Conservation (phyloP, 2,113 vertebrate species). For the Myrmecobius fasciatus region DNA sequence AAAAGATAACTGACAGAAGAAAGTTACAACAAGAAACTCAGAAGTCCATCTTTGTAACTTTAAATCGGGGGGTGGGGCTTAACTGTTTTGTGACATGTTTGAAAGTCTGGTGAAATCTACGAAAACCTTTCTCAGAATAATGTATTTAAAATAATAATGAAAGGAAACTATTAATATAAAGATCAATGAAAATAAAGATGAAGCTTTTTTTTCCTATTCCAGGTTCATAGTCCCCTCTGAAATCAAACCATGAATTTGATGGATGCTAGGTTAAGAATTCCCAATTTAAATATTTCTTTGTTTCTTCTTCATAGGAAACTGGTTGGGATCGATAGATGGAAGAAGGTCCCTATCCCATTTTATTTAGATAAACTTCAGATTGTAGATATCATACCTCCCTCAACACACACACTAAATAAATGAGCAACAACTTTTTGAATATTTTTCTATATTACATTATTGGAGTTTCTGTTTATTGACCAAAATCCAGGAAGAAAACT, state of each 20-base stretch:
- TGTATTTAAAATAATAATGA: not conserved
- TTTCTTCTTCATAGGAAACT: not conserved
- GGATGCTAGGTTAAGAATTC: not conserved
- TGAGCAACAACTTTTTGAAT: not conserved
- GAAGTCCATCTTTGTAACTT: not conserved
- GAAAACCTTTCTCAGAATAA: not conserved
- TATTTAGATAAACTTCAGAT: not conserved
- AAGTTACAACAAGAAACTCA: not conserved
- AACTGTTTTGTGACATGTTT: not conserved
- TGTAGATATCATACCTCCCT: not conserved
- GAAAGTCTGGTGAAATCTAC: not conserved
- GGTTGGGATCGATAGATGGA: not conserved
- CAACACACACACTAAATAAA: not conserved
- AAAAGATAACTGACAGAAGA: not conserved
- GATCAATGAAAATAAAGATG: not conserved
- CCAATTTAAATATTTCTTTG: not conserved
- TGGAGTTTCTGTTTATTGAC: not conserved
- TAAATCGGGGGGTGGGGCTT: not conserved
- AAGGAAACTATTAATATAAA: not conserved
- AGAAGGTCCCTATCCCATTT: not conserved
- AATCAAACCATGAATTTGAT: not conserved
- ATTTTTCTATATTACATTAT: not conserved
- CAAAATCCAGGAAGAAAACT: not conserved
- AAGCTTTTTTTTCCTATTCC: not conserved
- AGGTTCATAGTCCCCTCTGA: not conserved